These are phyloP conservation scores for Syrrhaptes paradoxus DNA, from an alignment of 2,113 vertebrate genomes.

Conservation along the genomic window DNA sequence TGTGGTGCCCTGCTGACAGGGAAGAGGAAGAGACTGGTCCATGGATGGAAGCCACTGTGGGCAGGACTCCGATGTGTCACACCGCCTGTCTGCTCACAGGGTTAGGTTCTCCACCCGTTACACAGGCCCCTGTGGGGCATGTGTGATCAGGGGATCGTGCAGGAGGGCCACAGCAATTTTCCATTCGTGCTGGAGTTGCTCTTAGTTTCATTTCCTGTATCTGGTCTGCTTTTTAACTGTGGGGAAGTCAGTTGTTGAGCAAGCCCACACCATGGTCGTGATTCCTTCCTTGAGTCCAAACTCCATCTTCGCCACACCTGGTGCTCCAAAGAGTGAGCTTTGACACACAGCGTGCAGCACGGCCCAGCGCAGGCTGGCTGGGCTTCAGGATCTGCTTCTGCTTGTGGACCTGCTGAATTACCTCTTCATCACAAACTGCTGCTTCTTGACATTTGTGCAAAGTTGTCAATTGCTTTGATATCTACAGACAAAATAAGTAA, in stretches of 20 bases:
- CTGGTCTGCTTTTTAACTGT: not conserved
- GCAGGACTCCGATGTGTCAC: fast-evolving
- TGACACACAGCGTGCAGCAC: fast-evolving
- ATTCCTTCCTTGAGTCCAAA: not conserved
- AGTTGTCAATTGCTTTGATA: not conserved
- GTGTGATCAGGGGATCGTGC: fast-evolving
- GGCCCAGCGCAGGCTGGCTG: fast-evolving
- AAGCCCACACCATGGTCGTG: not conserved
- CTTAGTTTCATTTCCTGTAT: not conserved
- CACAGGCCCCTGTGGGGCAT: not conserved
- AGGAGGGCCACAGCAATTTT: fast-evolving
- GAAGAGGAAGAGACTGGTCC: not conserved
- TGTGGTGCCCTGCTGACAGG: fast-evolving
- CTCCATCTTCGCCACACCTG: not conserved
- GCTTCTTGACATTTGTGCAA: not conserved
- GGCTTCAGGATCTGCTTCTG: not conserved
- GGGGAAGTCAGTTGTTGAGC: not conserved
- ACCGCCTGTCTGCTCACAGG: not conserved
- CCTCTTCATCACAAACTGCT: not conserved
- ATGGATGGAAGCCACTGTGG: fast-evolving
- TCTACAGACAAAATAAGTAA: not conserved
- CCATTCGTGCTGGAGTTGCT: fast-evolving
- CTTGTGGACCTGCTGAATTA: fast-evolving
- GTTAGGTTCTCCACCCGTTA: not conserved
- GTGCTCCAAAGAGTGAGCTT: not conserved